Evolutionary conservation across 2,797 vertebrate genomes (phyloP).

Genomic region (Cynodonichthys magdalenae): DNA sequence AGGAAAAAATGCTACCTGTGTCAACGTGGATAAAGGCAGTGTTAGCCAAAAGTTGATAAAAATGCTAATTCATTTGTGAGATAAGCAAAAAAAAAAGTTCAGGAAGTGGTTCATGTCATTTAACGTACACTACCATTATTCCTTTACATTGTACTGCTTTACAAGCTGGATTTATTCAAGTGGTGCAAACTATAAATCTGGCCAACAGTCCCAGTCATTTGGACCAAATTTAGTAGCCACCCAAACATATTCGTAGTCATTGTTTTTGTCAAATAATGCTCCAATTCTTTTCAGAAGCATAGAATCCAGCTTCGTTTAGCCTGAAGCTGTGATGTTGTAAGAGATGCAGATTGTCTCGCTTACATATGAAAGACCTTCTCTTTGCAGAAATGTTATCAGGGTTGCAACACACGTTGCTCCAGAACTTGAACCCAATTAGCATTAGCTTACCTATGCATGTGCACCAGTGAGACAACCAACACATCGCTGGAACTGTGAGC

Average conservation of each 20-base stretch:
- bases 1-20: slow-evolving; percentile 87
- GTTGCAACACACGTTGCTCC: background rate
- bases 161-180: too few relatives aligned
- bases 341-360: background rate
- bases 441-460: background rate
- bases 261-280: too few relatives aligned
- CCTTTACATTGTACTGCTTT: too few relatives aligned
- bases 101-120: too few relatives aligned
- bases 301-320: background rate
- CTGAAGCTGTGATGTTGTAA: background rate
- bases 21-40: slow-evolving; percentile 8
- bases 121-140: too few relatives aligned
- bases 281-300: background rate
- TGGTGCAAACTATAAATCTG: too few relatives aligned
- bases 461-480: too few relatives aligned
- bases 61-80: background rate
- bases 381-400: slow-evolving; percentile 7
- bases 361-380: background rate
- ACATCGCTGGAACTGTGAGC: too few relatives aligned
- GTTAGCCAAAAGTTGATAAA: background rate
- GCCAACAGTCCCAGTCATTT: background rate
- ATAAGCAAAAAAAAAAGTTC: too few relatives aligned
- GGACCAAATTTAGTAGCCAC: background rate
- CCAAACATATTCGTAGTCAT: background rate
- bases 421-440: background rate